Evolutionary conservation across 2,888 invertebrate species (phyloP), one percentile per base, ranked within the genome.

Genomic region (Eupithecia inturbata): DNA sequence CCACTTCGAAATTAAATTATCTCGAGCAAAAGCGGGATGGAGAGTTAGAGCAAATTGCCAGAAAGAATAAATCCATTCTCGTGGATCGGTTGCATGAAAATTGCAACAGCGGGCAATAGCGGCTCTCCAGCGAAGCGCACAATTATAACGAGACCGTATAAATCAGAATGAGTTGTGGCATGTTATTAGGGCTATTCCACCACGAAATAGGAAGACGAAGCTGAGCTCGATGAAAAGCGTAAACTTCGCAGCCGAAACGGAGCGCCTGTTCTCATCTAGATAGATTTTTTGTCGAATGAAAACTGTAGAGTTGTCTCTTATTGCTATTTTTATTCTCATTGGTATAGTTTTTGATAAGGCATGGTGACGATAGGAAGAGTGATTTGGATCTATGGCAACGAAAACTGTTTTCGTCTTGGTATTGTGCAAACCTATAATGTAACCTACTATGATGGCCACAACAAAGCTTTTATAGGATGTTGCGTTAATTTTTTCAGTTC

Each of bases 111-210:
- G 86, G 89, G 90, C 90, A 87, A 90, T 90, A 89, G 89, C 88
- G 85, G 88, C 85, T 87, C 89, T 90, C 89, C 92, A 92, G 87
- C 92, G 89, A 88, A 91, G 93, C 94, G 93, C 88, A 89, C 94
- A 93, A 93, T 93, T 94, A 93, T 94, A 94, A 94, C 92, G 93
- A 94, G 94, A 90, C 87, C 88, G 91, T 88, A 94, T 95, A 94
- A 95, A 95, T 95, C 95, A 94, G 92, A 91, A 92, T 93, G 94
- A 94, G 91, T 92, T 93, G 94, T 92, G 94, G 94, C 93, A 89
- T 91, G 92, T 92, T 95, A 94, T 94, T 94, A 95, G 92, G 91
- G 91, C 90, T 90, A 90, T 90, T 90, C 88, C 88, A 88, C 87
- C 85, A 89, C 88, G 86, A 90, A 91, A 91, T 89, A 89, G 88